Evolutionary conservation across 2,888 invertebrate species (phyloP).

Genomic region (Aquatica leii): DNA sequence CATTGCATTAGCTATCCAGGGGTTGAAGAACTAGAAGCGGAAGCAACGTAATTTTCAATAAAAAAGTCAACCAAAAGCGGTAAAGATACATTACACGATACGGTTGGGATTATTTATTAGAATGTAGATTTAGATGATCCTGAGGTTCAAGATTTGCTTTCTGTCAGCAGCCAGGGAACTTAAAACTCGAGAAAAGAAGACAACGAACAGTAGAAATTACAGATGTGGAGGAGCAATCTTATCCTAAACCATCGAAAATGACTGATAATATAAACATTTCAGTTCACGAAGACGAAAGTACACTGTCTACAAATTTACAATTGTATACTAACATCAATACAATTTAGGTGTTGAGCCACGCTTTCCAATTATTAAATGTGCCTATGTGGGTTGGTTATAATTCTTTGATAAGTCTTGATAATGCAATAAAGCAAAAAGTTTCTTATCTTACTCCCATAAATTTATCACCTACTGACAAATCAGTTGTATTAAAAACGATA

Average conservation of each 20-base stretch:
- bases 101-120: not conserved
- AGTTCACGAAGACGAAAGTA: not conserved
- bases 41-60: conserved; percentile 44
- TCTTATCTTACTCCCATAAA: conserved; percentile 47
- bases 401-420: conserved; percentile 37
- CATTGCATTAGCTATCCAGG: not conserved
- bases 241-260: not conserved
- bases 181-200: not conserved
- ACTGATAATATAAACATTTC: not conserved
- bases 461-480: conserved; percentile 44
- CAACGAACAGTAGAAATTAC: not conserved
- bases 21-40: conserved; percentile 9
- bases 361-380: conserved; percentile 36
- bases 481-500: conserved; percentile 45
- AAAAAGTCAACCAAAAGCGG: not conserved
- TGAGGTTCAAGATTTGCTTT: not conserved
- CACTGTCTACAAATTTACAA: not conserved
- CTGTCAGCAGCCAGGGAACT: not conserved
- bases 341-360: not conserved
- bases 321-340: not conserved
- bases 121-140: not conserved
- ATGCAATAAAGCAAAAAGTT: conserved; percentile 39
- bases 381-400: conserved; percentile 52
- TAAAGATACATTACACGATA: conserved; percentile 3
- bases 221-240: not conserved